A percentile compares a stretch with the other conserved stretches of the same genome.
Evolutionary conservation across 2,888 invertebrate genomes (phyloP).

Genomic region (Molorchus minor): DNA sequence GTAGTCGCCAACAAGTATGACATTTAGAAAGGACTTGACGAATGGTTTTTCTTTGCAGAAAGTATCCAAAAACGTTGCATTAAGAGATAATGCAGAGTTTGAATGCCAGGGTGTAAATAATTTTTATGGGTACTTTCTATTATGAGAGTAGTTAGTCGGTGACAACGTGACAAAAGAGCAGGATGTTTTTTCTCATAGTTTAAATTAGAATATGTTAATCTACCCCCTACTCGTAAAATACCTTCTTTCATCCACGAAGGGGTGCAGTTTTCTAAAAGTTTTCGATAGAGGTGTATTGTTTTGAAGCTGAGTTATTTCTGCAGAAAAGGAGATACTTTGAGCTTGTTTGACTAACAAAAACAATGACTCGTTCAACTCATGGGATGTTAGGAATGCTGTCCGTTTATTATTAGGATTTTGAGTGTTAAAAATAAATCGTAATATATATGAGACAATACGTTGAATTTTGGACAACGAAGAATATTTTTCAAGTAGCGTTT

Average conservation of each 20-base stretch:
- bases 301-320: neutral
- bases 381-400: neutral
- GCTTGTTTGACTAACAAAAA: constrained; percentile 1
- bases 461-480: constrained; percentile 1
- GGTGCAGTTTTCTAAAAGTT: neutral
- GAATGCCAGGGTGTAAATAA: constrained; percentile 7
- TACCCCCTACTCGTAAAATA: constrained; percentile 4
- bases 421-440: constrained; percentile 5
- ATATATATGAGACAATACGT: neutral
- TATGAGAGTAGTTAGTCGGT: neutral
- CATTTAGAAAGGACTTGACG: constrained; percentile 49
- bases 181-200: constrained; percentile 12
- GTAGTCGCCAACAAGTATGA: no score
- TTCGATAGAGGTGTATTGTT: neutral
- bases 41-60: constrained; percentile 65
- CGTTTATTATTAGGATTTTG: neutral
- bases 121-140: neutral
- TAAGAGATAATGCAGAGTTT: constrained; percentile 1
- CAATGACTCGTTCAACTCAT: neutral
- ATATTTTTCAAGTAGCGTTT: neutral
- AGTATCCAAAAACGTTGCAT: constrained; percentile 72
- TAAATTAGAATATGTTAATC: neutral
- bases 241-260: neutral
- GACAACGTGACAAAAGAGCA: constrained; percentile 15
- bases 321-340: neutral